Evolutionary conservation across 1,140 invertebrate genomes (phyloP).

Genomic region (Bombus balteatus): DNA sequence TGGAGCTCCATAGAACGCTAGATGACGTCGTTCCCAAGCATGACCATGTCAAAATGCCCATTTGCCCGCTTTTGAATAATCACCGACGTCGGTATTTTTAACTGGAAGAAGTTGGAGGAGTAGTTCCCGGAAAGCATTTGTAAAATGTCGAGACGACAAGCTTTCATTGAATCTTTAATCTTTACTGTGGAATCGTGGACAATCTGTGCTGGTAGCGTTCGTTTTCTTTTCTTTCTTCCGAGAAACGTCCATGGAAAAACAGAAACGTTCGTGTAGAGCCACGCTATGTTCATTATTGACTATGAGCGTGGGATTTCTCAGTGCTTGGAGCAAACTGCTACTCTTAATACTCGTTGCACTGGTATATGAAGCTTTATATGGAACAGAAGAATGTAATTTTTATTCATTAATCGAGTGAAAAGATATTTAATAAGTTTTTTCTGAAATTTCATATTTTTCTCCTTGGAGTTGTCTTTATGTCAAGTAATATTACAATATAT

Average conservation of each 20-base stretch:
- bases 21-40: conserved; percentile 35
- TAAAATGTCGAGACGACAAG: conserved; percentile 37
- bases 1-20: conserved; percentile 36
- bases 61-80: conserved; percentile 46
- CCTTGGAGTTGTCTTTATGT: too few relatives aligned
- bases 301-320: neutral
- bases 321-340: neutral
- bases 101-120: neutral
- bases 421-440: too few relatives aligned
- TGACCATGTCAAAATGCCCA: conserved; percentile 53
- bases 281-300: neutral
- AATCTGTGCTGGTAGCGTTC: neutral
- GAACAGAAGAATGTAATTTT: neutral
- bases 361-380: neutral
- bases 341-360: neutral
- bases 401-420: neutral
- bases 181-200: neutral
- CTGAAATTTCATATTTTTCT: too few relatives aligned
- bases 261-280: neutral
- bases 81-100: conserved; percentile 35
- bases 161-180: conserved; percentile 26
- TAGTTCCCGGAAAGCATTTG: conserved; percentile 37
- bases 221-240: neutral
- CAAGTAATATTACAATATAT: too few relatives aligned
- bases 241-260: neutral